Evolutionary conservation across 2,888 invertebrate genomes (phyloP).

Genomic region (Apocheima hispidaria): DNA sequence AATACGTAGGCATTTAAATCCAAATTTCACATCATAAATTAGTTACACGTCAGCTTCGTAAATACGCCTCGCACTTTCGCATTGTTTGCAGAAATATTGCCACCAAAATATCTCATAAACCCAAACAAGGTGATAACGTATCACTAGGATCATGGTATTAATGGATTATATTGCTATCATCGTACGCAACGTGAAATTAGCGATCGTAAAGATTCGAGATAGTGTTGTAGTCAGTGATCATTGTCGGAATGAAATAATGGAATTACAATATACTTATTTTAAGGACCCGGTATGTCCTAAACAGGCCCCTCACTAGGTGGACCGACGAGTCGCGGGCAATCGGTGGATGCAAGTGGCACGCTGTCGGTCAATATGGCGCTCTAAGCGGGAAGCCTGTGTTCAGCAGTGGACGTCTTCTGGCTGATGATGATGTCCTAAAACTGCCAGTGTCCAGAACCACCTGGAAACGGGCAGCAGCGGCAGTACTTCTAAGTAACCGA

Average conservation of each 20-base stretch:
- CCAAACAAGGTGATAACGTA: conserved; percentile 58
- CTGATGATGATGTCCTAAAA: no score
- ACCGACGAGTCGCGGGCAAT: no score
- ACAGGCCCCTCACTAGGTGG: no score
- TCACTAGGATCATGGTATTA: conserved; percentile 54
- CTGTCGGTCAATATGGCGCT: no score
- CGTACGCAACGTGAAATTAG: conserved; percentile 47
- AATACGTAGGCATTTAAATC: no score
- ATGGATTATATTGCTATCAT: conserved; percentile 52
- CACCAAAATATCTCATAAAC: conserved; percentile 43
- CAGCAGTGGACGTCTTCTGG: no score
- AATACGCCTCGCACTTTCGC: not conserved
- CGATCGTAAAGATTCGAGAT: conserved; percentile 45
- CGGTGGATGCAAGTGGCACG: no score
- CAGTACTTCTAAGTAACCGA: no score
- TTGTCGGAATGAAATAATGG: not conserved
- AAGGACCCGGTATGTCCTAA: no score
- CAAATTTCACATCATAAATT: not conserved
- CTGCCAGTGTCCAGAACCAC: no score
- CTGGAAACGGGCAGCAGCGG: no score
- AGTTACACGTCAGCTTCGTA: not conserved
- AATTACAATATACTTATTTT: not conserved
- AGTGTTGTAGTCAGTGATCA: not conserved
- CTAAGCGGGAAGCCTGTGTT: no score
- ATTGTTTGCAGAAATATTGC: conserved; percentile 40